Conservation (phyloP, 2,888 invertebrate species). For the Drosophila nigritarsus region DNA sequence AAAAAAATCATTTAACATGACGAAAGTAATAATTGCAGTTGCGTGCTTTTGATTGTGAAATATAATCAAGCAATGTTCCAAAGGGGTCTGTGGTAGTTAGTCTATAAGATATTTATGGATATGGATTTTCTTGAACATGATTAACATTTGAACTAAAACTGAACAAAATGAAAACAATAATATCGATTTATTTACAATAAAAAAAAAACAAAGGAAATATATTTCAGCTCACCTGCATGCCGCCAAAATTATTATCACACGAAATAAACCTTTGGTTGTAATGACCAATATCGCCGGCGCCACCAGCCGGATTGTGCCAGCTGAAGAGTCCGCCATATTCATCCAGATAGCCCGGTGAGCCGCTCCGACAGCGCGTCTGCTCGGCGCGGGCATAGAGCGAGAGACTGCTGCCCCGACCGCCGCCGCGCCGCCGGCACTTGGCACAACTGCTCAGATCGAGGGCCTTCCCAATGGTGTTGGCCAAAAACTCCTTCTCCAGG, state of each 20-base stretch:
- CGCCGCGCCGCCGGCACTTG: conserved; percentile 73
- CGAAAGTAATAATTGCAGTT: background rate
- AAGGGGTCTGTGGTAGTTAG: background rate
- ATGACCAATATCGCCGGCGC: conserved; percentile 40
- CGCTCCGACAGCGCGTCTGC: conserved; percentile 72
- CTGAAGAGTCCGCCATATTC: conserved; percentile 62
- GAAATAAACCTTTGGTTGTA: conserved; percentile 78
- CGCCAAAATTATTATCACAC: conserved; percentile 81
- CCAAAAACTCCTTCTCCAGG: conserved; percentile 84
- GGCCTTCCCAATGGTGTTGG: conserved; percentile 83
- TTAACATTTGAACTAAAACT: background rate
- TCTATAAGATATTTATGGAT: background rate
- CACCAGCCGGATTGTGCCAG: conserved; percentile 45
- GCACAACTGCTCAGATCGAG: conserved; percentile 80
- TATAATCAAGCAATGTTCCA: background rate
- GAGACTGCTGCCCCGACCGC: conserved; percentile 66
- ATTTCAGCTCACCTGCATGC: conserved; percentile 63
- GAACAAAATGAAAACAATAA: background rate
- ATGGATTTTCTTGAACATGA: background rate
- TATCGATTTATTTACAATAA: background rate
- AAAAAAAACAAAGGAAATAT: background rate
- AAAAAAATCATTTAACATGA: background rate
- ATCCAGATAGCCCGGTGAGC: conserved; percentile 65
- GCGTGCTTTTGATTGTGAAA: background rate
- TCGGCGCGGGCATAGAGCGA: conserved; percentile 66